Evolutionary conservation across 2,797 vertebrate genomes (phyloP).

Genomic region (Lutjanus campechanus): DNA sequence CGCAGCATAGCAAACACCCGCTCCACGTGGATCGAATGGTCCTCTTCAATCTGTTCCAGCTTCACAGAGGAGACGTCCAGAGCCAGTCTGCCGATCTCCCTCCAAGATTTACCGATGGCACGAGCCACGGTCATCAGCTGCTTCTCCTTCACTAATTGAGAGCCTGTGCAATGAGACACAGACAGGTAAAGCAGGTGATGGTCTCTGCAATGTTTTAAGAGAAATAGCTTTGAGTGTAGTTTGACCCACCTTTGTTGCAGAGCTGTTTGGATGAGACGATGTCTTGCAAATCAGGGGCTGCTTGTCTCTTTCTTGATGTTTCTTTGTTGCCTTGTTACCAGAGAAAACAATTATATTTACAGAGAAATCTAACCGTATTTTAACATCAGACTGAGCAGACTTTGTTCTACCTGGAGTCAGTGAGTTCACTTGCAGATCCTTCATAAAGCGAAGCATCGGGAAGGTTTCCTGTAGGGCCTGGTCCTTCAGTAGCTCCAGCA

Average conservation of each 20-base stretch:
- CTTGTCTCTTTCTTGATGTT: constrained; percentile 35
- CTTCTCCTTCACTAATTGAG: constrained; percentile 75
- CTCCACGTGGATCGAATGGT: constrained; percentile 70
- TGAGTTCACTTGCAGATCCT: constrained; percentile 40
- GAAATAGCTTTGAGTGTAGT: neutral
- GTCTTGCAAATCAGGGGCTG: constrained; percentile 19
- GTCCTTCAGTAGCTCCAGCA: constrained; percentile 75
- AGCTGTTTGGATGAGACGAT: constrained; percentile 46
- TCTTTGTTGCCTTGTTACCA: neutral
- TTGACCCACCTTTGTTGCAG: constrained; percentile 56
- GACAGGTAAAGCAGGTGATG: neutral
- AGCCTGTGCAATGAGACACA: constrained; percentile 42
- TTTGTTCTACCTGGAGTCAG: constrained; percentile 57
- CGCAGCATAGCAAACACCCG: constrained; percentile 83
- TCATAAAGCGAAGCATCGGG: constrained; percentile 76
- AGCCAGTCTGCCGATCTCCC: constrained; percentile 77
- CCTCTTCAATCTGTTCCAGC: constrained; percentile 84
- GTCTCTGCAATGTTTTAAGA: neutral
- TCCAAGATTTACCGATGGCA: constrained; percentile 79
- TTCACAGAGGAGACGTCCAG: constrained; percentile 71
- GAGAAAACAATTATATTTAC: neutral
- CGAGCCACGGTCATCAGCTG: constrained; percentile 83
- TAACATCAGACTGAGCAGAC: neutral
- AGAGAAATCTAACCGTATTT: neutral
- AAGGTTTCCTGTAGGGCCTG: constrained; percentile 76